phyloP scores from a whole-genome alignment of 2,113 vertebrate species.

The Anarrhichthys ocellatus region DNA sequence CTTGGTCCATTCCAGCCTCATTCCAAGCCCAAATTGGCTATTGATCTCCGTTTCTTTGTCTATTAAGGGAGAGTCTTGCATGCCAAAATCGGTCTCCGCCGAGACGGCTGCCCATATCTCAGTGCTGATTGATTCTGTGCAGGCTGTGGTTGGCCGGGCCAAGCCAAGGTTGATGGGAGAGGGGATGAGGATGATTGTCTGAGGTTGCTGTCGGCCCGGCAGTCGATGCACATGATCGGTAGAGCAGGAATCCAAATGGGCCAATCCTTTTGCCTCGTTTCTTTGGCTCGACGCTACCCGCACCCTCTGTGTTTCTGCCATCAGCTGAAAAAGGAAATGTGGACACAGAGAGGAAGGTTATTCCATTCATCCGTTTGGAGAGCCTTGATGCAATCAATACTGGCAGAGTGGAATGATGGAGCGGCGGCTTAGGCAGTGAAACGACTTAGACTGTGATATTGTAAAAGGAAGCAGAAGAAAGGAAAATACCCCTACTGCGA shows the following conservation, averaged over 20 bases:
- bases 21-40: constrained; percentile 83
- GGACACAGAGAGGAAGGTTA: constrained; percentile 56
- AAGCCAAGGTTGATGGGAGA: constrained; percentile 60
- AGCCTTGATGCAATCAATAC: constrained; percentile 70
- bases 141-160: constrained; percentile 49
- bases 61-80: constrained; percentile 74
- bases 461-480: constrained; percentile 50
- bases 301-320: constrained; percentile 34
- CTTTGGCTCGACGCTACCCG: constrained; percentile 3
- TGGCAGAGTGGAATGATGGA: constrained; percentile 49
- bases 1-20: constrained; percentile 69
- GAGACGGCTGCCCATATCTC: constrained; percentile 74
- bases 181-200: constrained; percentile 64
- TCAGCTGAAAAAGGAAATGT: constrained; percentile 45
- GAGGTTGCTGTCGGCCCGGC: constrained; percentile 55
- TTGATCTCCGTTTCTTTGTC: constrained; percentile 81
- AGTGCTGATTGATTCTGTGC: constrained; percentile 77
- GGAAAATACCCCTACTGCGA: constrained; percentile 52
- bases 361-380: constrained; percentile 56
- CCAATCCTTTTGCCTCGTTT: constrained; percentile 36
- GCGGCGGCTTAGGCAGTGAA: constrained; percentile 32
- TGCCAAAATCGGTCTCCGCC: constrained; percentile 69
- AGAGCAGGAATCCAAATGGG: constrained; percentile 53
- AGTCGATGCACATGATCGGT: constrained; percentile 69
- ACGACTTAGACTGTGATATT: constrained; percentile 42